Evolutionary conservation across 2,797 vertebrate species (phyloP), one percentile per base, ranked within the genome.

Genomic region (Telmatherina bonti): DNA sequence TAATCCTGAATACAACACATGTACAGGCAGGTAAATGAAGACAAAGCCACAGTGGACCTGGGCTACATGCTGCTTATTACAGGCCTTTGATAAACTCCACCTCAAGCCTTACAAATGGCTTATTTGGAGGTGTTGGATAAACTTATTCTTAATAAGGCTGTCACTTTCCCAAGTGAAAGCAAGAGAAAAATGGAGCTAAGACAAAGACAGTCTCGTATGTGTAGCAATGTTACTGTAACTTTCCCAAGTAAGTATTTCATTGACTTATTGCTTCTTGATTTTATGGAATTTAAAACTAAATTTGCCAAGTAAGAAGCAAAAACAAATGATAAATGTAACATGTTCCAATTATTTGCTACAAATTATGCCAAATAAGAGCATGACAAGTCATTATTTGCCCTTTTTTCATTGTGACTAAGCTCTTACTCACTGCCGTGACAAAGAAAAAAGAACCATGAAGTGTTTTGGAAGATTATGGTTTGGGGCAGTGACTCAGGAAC

Each of bases 21-120:
- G 86, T 89, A 90, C 89, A 85, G 91, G 87, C 92, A 93, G 91
- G 93, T 92, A 94, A 94, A 95, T 95, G 92, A 94, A 94, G 92
- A 94, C 91, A 93, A 94, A 94, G 88, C 83, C 84, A 88, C 86
- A 75, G 82, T 65, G 89, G 84, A 89, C 81, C 77, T 0, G 27
- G 88, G 87, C 78, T 81, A 83, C 86, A 73, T 85, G 86, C 72
- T 75, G 83, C 86, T 92, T 91, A 91, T 92, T 94, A 90, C 90
- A 90, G 83, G 71, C 58, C 74, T 79, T 74, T 93, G 90, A 93
- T 93, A 83, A 93, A 94, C 87, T 88, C 82, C 78, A 90, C 86
- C 89, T 87, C 83, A 26, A 90, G 87, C 87, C 67, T 81, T 87
- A 90, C 87, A 91, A 93, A 93, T 92, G 85, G 84, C 84, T 93